Evolutionary conservation across 64 coral and sea anemone genomes (phyloP).

Genomic region (Montipora efflorescens): DNA sequence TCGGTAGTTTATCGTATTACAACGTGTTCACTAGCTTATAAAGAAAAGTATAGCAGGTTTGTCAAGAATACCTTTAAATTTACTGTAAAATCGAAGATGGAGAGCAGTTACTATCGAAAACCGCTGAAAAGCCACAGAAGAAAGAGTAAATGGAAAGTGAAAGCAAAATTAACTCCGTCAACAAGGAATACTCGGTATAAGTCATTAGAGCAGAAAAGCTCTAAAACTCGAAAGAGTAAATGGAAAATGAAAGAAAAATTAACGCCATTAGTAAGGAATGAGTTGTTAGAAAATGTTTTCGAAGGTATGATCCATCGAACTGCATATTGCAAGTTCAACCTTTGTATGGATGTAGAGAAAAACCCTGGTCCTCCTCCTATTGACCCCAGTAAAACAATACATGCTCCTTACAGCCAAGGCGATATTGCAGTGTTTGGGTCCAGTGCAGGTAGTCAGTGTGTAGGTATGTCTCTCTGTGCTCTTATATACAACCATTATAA

Average conservation of each 20-base stretch:
- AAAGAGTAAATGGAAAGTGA: not conserved
- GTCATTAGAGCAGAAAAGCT: not conserved
- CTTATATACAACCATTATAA: too few species aligned
- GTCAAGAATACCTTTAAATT: not conserved
- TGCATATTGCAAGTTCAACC: conserved; percentile 52
- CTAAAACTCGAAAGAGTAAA: not conserved
- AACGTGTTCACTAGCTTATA: not conserved
- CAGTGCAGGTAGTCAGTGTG: too few species aligned
- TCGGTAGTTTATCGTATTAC: conserved; percentile 30
- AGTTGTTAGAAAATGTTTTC: conserved; percentile 32
- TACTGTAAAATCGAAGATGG: not conserved
- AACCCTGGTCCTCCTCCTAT: not conserved
- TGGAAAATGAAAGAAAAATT: not conserved
- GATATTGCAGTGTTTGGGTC: too few species aligned
- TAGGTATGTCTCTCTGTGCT: too few species aligned
- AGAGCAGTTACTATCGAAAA: not conserved
- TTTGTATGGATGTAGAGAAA: conserved; percentile 43
- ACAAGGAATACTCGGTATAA: not conserved
- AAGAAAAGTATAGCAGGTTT: not conserved
- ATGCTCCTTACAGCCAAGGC: too few species aligned
- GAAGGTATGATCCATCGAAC: not conserved
- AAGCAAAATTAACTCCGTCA: not conserved
- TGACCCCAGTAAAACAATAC: not conserved
- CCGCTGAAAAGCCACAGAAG: not conserved
- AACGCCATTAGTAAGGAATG: not conserved